Evolutionary conservation across 2,113 vertebrate genomes (phyloP), one percentile per base, ranked within the genome.

Genomic region (Sorex fumeus): DNA sequence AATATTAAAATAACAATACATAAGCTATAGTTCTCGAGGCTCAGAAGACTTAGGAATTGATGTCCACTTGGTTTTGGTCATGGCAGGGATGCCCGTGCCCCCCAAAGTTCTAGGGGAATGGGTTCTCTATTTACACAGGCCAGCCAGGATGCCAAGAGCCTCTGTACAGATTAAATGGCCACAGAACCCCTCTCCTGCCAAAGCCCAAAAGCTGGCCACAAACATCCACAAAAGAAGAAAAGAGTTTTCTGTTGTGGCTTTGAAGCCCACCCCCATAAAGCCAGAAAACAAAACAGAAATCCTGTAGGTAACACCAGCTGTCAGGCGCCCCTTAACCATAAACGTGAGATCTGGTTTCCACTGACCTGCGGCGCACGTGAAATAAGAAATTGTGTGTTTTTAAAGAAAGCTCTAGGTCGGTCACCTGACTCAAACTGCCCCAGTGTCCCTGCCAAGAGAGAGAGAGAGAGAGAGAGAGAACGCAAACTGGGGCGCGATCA

Each of bases 301-400:
- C 62, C 25, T 74, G 53, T 92, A 30, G 93, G 88, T 78, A 82
- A 86, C 60, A 82, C 36, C 72, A 60, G 79, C 81, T 95, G 94
- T 91, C 94, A 85, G 90, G 47, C 66, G 40, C 50, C 74, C 57
- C 27, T 92, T 85, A 66, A 89, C 86, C 69, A 81, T 4, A 53
- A n/a, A 78, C 69, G 19, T 43, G 90, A 92, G 94, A n/a, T 93
- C 80, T 91, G 53, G 19, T 94, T 97, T 95, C 92, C 95, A 91
- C 69, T 74, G 80, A 91, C 90, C 1, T 89, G 79, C 80, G 82
- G 77, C 71, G 93, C 77, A 93, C 2, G 57, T 93, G 88, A 76
- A 92, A 91, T 93, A 92, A 93, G 80, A 91, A 93, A 91, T 10
- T 87, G 90, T 92, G 23, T 83, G 93, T 90, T 62, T 88, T 79